Base-by-base conservation (phyloP, 2,888 invertebrate genomes). In the Parthenolecanium corni region DNA sequence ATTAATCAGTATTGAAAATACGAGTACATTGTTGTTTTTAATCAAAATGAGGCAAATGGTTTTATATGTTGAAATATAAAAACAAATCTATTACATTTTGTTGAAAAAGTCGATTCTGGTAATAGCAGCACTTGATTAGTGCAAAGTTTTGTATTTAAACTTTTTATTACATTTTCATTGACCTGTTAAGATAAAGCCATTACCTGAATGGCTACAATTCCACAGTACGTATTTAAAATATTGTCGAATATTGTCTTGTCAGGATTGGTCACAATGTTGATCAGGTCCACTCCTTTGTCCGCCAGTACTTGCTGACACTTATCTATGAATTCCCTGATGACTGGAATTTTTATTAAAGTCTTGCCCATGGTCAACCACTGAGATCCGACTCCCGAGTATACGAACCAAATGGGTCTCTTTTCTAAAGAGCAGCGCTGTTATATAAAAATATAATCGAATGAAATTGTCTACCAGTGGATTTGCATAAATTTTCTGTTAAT, bases 341-440 rank as follows among this genome's bases (percentile, higher is more conserved):
- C 74, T 0, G 86, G 84, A 31, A 92, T 77, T 67, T 78, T 75
- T 81, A 91, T 82, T 52, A 92, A 78, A 40, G 83, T 78, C 9
- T 78, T 75, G 2, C 86, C 92, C 89, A 92, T 90, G 66, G 85
- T 84, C 11, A 82, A 75, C 90, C 90, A 92, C 71, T 91, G 89
- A 0, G 87, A 85, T 1, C 90, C 89, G 88, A 94, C 88, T 36
- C 92, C 92, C 57, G 92, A 88, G 76, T 90, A 94, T 46, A 92
- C 83, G 75, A 86, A 92, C 82, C 91, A 91, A 1, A 92, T 76
- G 1, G 91, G 88, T 0, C 84, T 78, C 58, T 78, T 78, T 0
- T 78, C 75, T 0, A 82, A 83, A 0, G 80, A 77, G 71, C 78
- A 81, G 72, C 82, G 80, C 67, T 81, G 77, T 21, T 31, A 31